Base-by-base conservation (phyloP, 2,113 vertebrate genomes). In the Mobula hypostoma region DNA sequence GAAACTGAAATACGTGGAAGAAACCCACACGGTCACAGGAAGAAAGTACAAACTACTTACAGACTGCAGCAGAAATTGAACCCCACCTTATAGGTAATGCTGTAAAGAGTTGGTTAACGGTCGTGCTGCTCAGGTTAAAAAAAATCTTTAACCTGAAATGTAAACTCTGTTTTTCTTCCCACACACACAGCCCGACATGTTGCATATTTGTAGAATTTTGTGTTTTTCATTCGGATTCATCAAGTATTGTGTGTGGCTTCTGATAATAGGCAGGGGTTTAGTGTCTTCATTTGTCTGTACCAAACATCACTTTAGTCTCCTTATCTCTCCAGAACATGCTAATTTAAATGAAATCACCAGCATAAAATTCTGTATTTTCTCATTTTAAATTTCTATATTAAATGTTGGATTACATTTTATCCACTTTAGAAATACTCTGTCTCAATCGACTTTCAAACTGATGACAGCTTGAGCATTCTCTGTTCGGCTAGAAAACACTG, bases 341-440 rank as follows among this genome's bases (percentile, higher is more conserved):
- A 83, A 19, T 85, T 87, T 87, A n/a, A 87, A 63, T 40, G 36
- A 94, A 19, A 79, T 77, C 68, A 77, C 11, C 2, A 27, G 40
- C 1, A 72, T 56, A 48, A 21, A 32, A 94, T 76, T 58, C 40
- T 48, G 36, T 8, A 19, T 27, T 61, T 40, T 2, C 32, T 63
- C 14, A 24, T 9, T 87, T 63, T 61, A 63, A 87, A 87, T 85
- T 58, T 58, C 82, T 85, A 61, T 85, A 58, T 58, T 58, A 11
- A 85, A 85, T 87, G 29, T 61, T 14, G 11, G 82, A 58, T 85
- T 27, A 9, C 36, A 61, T 87, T 61, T 87, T 58, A 9, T 61
- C 58, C 29, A 66, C 58, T 87, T 87, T 61, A 87, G 83, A 63
- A 80, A 79, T 76, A 95, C 5, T 95, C 94, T 94, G 85, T 0